Base-by-base conservation (phyloP, 1,140 invertebrate genomes). In the Psilanteris sp. region DNA sequence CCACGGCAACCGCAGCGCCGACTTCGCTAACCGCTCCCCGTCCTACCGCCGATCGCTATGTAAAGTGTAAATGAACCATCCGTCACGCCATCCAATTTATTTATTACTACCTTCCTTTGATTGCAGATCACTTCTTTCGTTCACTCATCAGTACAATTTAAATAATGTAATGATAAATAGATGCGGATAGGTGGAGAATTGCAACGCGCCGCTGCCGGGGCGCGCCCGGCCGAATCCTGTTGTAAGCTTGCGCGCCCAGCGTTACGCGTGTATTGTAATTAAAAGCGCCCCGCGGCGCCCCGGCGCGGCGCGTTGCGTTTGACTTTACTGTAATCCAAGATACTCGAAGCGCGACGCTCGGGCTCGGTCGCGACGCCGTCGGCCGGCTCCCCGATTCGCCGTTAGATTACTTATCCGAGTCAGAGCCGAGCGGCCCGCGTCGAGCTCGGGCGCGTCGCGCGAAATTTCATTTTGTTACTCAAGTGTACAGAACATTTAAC, bases 401-500 rank as follows among this genome's bases (percentile, higher is more conserved):
- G 67, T 61, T 62, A 27, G 48, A 52, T 52, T 44, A 39, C 20
- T 48, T 43, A 32, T 29, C 37, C 36, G 20, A n/a, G 14, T 39
- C 39, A 20, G 22, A 36, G 9, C 20, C 11, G 1, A 26, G 7
- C 15, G 7, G 14, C 3, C 8, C 34, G 32, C 16, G 22, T n/a
- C n/a, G n/a, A n/a, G n/a, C n/a, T n/a, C n/a, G 18, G 4, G 9
- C 11, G 24, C 13, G 62, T 15, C 34, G 36, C 79, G 79, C 66
- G 77, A 79, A 79, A 78, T 76, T 81, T 77, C 64, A 73, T 81
- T 73, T 77, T 34, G 34, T 74, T 66, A 81, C 64, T 81, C 66
- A 66, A 85, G 39, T 86, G 82, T 85, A 87, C 71, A 83, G 78
- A 82, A 73, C 46, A 81, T 72, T 74, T 41, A 61, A 36, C 24